phyloP scores from a whole-genome alignment of 2,113 vertebrate genomes.

The Macquaria australasica region DNA sequence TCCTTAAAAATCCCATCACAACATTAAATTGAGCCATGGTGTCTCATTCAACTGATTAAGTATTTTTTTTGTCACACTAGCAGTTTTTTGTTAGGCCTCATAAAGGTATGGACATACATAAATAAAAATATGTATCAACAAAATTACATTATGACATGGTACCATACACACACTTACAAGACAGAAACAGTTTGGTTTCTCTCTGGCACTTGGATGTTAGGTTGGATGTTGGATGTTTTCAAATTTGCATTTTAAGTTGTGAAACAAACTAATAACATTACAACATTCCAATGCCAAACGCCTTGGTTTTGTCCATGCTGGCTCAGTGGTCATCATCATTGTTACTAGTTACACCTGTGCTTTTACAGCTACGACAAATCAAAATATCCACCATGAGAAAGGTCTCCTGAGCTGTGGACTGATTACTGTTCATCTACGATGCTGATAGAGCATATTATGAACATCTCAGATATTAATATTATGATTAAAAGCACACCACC shows the following conservation, averaged over 20 bases:
- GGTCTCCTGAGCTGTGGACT: neutral
- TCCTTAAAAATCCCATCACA: constrained; percentile 17
- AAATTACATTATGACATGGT: neutral
- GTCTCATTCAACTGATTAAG: neutral
- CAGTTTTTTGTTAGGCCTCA: neutral
- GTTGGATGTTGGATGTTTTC: too few species aligned
- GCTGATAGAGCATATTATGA: neutral
- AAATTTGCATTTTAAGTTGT: neutral
- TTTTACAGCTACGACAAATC: neutral
- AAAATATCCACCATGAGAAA: neutral
- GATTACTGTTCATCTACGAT: neutral
- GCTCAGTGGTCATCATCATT: neutral
- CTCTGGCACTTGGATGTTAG: neutral
- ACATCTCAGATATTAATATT: neutral
- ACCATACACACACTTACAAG: neutral
- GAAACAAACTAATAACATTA: neutral
- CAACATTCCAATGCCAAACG: neutral
- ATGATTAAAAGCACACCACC: neutral
- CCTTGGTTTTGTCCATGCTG: neutral
- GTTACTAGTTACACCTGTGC: neutral
- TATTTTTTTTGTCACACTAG: neutral
- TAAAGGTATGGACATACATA: neutral
- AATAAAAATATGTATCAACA: neutral
- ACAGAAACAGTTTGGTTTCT: too few species aligned
- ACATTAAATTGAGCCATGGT: constrained; percentile 2